Evolutionary conservation across 2,888 invertebrate genomes (phyloP).

Genomic region (Homarus gammarus): DNA sequence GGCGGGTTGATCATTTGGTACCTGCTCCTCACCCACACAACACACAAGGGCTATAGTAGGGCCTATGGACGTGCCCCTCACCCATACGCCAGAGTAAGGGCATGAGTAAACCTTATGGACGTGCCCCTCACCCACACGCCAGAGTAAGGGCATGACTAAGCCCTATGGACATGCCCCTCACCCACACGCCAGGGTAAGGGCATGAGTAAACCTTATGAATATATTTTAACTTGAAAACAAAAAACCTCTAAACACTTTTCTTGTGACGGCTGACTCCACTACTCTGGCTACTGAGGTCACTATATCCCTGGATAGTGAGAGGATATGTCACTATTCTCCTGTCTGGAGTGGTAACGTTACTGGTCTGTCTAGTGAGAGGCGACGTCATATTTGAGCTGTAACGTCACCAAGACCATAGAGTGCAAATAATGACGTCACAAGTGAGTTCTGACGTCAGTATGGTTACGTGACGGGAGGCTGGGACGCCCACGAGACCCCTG

Average conservation of each 20-base stretch:
- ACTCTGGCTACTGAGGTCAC: neutral
- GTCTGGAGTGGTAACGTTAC: neutral
- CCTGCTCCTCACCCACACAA: neutral
- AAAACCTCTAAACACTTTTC: too few species aligned
- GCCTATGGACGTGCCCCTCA: neutral
- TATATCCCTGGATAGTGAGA: neutral
- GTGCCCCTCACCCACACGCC: neutral
- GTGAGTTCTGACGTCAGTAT: neutral
- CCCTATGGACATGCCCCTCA: neutral
- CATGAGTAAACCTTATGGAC: too few species aligned
- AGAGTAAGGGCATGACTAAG: neutral
- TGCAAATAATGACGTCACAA: too few species aligned
- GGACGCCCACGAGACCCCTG: neutral
- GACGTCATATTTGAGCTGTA: neutral
- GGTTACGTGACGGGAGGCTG: neutral
- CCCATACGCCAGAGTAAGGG: neutral
- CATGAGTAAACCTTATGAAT: neutral
- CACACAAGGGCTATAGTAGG: neutral
- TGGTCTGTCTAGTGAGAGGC: neutral
- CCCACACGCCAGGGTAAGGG: neutral
- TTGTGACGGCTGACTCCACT: neutral
- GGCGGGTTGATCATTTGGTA: too few species aligned
- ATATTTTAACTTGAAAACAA: too few species aligned
- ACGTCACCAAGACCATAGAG: neutral
- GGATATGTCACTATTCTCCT: too few species aligned